Conservation (phyloP, 2,113 vertebrate genomes). For the Varanus salvator region DNA sequence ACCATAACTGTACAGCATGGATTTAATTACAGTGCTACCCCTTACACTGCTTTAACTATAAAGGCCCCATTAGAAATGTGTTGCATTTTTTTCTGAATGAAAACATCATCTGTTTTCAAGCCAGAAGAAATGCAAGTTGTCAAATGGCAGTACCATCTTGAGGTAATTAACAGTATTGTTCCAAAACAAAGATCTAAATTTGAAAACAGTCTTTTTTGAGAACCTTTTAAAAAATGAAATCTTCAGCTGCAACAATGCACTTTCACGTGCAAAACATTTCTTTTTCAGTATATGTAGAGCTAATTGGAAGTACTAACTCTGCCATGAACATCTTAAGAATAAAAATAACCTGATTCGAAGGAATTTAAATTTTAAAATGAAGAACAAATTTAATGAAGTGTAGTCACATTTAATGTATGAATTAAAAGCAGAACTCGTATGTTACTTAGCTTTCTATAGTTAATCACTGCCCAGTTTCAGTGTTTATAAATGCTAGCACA, state of each 20-base stretch:
- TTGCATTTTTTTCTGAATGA: neutral
- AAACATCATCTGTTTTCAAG: neutral
- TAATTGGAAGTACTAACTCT: neutral
- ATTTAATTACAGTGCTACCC: neutral
- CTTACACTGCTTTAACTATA: neutral
- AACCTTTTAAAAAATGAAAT: neutral
- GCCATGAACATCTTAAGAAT: neutral
- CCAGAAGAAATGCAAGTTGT: neutral
- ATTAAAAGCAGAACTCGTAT: neutral
- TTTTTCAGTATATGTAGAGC: neutral
- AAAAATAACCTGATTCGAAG: neutral
- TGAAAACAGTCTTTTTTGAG: neutral
- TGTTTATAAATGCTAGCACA: neutral
- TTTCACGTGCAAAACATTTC: neutral
- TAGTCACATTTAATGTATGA: neutral
- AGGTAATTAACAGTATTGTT: conserved; percentile 46
- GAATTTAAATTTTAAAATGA: neutral
- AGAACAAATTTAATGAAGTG: neutral
- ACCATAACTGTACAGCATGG: neutral
- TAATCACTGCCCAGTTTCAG: neutral
- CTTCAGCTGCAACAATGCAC: neutral
- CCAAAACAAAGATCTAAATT: neutral
- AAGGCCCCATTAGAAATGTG: neutral
- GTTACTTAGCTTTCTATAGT: neutral
- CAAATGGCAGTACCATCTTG: conserved; percentile 56